These are phyloP conservation scores for Adrianichthys oophorus DNA, from an alignment of 2,797 vertebrate genomes.

Conservation along the genomic window DNA sequence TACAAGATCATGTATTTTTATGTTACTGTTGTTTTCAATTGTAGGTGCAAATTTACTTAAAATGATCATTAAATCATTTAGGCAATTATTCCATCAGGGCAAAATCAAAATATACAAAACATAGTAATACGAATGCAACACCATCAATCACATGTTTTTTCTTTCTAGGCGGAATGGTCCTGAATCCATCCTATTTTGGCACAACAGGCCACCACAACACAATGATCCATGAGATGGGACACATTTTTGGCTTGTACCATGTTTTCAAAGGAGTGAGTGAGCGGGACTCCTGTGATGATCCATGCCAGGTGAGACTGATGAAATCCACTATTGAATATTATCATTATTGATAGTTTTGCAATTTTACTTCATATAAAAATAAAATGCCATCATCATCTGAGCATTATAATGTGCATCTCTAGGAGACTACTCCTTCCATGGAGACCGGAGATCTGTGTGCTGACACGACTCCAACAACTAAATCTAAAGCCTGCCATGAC, in stretches of 20 bases:
- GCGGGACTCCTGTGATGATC: slow-evolving; percentile 93
- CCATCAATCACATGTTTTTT: slow-evolving; percentile 1
- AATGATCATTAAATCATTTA: too few species aligned
- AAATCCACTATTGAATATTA: neutral
- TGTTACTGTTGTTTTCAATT: too few species aligned
- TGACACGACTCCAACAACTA: slow-evolving; percentile 90
- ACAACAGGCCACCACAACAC: slow-evolving; percentile 88
- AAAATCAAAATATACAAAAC: too few species aligned
- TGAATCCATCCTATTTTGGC: slow-evolving; percentile 93
- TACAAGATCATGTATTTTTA: too few species aligned
- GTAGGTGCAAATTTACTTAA: too few species aligned
- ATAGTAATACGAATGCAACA: too few species aligned
- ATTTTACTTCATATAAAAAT: accelerated
- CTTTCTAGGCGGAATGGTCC: slow-evolving; percentile 89
- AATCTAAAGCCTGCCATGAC: slow-evolving; percentile 90
- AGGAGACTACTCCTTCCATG: slow-evolving; percentile 90
- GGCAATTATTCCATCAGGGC: too few species aligned
- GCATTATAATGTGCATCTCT: slow-evolving; percentile 21
- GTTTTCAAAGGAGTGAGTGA: slow-evolving; percentile 98
- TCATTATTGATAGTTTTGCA: neutral
- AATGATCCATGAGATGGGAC: slow-evolving; percentile 97
- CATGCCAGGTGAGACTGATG: slow-evolving; percentile 82
- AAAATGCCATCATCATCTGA: neutral
- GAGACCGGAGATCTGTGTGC: slow-evolving; percentile 96
- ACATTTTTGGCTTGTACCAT: slow-evolving; percentile 94